A percentile compares a stretch with the other conserved stretches of the same genome.
Evolutionary conservation across 2,113 vertebrate species (phyloP).

Genomic region (Leptobrachium ailaonicum): DNA sequence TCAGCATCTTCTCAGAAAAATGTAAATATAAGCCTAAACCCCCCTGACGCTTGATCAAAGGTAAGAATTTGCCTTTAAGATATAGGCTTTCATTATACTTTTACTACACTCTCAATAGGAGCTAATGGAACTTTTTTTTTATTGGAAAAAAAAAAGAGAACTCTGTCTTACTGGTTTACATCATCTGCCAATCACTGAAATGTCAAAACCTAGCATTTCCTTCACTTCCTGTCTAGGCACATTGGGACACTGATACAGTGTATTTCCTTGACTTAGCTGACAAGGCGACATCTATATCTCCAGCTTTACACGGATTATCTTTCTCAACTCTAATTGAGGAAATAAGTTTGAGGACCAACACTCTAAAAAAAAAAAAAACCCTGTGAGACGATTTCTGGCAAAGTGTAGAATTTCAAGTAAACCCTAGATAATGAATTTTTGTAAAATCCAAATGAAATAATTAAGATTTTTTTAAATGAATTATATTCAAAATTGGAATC

Average conservation of each 20-base stretch:
- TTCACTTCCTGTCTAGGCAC: slow-evolving; percentile 68
- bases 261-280: slow-evolving; percentile 76
- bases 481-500: too few species aligned
- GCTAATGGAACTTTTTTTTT: slow-evolving; percentile 38
- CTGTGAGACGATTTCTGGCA: too few species aligned
- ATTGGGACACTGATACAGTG: slow-evolving; percentile 68
- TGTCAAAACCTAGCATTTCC: slow-evolving; percentile 74
- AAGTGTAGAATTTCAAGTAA: too few species aligned
- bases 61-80: slow-evolving; percentile 15
- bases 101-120: slow-evolving; percentile 34
- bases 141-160: slow-evolving; percentile 42
- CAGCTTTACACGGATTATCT: slow-evolving; percentile 54
- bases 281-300: slow-evolving; percentile 72
- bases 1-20: slow-evolving; percentile 7
- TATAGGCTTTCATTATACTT: background rate
- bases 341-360: slow-evolving; percentile 32
- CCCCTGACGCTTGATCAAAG: slow-evolving; percentile 9
- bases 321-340: slow-evolving; percentile 44
- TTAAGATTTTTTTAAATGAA: too few species aligned
- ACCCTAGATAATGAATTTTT: too few species aligned
- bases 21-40: background rate
- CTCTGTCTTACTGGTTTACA: slow-evolving; percentile 63
- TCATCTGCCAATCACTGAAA: slow-evolving; percentile 66
- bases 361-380: too few species aligned
- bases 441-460: too few species aligned